Conservation (phyloP, 2,888 invertebrate genomes). For the Parnassius glacialis region DNA sequence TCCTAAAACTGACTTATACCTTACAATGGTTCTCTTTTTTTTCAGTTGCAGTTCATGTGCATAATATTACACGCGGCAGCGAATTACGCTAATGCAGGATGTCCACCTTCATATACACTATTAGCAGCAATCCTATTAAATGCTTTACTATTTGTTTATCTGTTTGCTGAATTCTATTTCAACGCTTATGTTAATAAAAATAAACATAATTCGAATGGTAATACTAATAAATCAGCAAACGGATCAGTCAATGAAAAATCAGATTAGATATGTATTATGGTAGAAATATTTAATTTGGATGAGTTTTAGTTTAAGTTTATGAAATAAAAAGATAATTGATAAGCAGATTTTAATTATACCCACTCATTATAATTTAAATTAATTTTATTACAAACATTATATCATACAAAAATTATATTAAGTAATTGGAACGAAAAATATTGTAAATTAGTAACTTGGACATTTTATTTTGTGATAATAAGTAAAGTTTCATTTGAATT, state of each 20-base stretch:
- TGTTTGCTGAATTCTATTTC: slow-evolving; percentile 50
- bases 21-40: slow-evolving; percentile 26
- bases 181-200: slow-evolving; percentile 35
- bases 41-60: slow-evolving; percentile 49
- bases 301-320: too few relatives aligned
- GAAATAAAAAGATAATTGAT: too few relatives aligned
- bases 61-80: slow-evolving; percentile 43
- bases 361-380: too few relatives aligned
- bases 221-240: background rate
- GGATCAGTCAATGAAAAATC: background rate
- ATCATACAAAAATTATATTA: too few relatives aligned
- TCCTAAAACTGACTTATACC: too few relatives aligned
- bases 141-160: slow-evolving; percentile 44
- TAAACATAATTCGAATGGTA: background rate
- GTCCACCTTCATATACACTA: slow-evolving; percentile 43
- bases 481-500: too few relatives aligned
- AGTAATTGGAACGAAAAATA: too few relatives aligned
- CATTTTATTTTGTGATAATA: too few relatives aligned
- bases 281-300: too few relatives aligned
- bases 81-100: slow-evolving; percentile 40
- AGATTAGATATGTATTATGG: background rate
- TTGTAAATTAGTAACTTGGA: too few relatives aligned
- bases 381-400: too few relatives aligned
- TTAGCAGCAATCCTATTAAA: slow-evolving; percentile 39
- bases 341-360: too few relatives aligned